Conservation (phyloP, 1,140 invertebrate genomes). For the Zaprionus camerounensis region DNA sequence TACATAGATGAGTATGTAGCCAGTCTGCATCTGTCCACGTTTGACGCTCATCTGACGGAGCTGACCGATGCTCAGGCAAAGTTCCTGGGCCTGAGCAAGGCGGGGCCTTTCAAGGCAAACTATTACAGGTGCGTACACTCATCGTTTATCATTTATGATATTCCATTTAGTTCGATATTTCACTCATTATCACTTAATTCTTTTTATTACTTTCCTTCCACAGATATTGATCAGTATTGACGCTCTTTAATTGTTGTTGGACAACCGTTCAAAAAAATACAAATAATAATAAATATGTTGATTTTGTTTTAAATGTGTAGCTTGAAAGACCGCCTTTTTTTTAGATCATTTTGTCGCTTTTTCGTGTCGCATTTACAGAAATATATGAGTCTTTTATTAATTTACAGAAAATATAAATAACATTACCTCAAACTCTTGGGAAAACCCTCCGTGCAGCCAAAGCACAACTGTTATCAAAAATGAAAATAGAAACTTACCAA, state of each 20-base stretch:
- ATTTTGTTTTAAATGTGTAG: constrained; percentile 9
- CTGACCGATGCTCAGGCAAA: constrained; percentile 98
- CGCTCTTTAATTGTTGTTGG: constrained; percentile 4
- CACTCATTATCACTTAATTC: background rate
- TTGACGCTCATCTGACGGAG: constrained; percentile 98
- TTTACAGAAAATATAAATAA: too few relatives aligned
- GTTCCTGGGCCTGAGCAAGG: constrained; percentile 98
- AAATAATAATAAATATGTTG: constrained; percentile 28
- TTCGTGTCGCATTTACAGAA: background rate
- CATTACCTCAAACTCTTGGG: too few relatives aligned
- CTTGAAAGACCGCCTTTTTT: background rate
- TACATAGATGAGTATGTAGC: constrained; percentile 73
- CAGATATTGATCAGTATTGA: constrained; percentile 57
- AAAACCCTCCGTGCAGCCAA: too few relatives aligned
- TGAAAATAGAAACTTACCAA: too few relatives aligned
- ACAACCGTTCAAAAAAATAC: constrained; percentile 5
- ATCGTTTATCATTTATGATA: background rate
- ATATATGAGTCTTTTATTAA: too few relatives aligned
- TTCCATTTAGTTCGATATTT: background rate
- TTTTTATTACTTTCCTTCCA: constrained; percentile 4
- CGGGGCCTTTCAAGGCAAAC: constrained; percentile 98
- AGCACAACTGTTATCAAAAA: too few relatives aligned
- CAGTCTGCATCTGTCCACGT: constrained; percentile 94
- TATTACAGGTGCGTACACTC: constrained; percentile 92
- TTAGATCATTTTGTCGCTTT: background rate